Base-by-base conservation (phyloP, 2,797 vertebrate genomes). In the Aeoliscus strigatus region DNA sequence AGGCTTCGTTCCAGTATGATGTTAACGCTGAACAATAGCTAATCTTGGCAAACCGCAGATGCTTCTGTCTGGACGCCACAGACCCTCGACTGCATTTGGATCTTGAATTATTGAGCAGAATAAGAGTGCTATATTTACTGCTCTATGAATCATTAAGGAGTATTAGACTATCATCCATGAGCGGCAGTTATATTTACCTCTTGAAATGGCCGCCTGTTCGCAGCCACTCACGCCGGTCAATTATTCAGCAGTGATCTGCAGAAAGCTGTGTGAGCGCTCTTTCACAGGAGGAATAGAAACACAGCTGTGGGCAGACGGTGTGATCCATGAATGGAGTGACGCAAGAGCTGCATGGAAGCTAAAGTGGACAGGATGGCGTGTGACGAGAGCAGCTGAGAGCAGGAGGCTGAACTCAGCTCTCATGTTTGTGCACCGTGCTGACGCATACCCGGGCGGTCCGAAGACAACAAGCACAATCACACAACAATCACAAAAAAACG, bases 181-280 rank as follows among this genome's bases (percentile, higher is more conserved):
- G 78, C 82, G 75, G 71, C 73, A 70, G 86, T 85, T 88, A 88
- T 88, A 90, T 88, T 88, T 90, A 88, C 83, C 73, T 79, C 77
- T 51, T 47, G 74, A 86, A 88, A 86, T 83, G 83, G 83, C 61
- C 15, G 11, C 52, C 76, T 76, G 69, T 80, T 66, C 50, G 63
- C 77, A 75, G 72, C 73, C 57, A 77, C 73, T 72, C 57, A 56
- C 65, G 41, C 29, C 28, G 26, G 73, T 88, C 80, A 88, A 89
- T 90, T 82, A 89, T 89, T 89, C 58, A 88, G 62, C 73, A 82
- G 69, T 31, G 39, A 65, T 56, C 55, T 53, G 60, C 63, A 52
- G 65, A 53, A 58, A 64, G 66, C 53, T 30, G 34, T 40, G 45
- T 65, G 39, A 51, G 62, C 51, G 60, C 60, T 70, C 54, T 47